Evolutionary conservation across 2,888 invertebrate species (phyloP).

Genomic region (Heliconius cydno): DNA sequence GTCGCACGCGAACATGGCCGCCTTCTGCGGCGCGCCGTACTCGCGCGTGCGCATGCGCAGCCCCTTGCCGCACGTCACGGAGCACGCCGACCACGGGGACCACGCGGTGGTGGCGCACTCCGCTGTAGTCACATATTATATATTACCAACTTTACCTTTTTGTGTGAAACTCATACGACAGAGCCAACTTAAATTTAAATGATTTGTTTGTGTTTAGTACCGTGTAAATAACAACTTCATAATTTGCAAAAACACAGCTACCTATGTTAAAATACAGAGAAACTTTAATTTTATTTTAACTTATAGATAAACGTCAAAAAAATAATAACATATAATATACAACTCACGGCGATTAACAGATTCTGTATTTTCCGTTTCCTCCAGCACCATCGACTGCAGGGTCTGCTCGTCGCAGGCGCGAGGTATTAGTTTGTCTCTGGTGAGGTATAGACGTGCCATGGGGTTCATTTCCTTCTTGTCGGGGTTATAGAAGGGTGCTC

Average conservation of each 20-base stretch:
- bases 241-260: no score
- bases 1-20: conserved; percentile 86
- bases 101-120: conserved; percentile 92
- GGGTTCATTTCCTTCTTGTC: conserved; percentile 88
- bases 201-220: no score
- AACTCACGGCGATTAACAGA: conserved; percentile 86
- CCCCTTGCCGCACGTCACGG: conserved; percentile 95
- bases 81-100: conserved; percentile 90
- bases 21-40: conserved; percentile 88
- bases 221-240: no score
- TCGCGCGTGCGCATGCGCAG: conserved; percentile 89
- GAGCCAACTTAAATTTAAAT: no score
- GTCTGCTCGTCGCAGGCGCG: conserved; percentile 88
- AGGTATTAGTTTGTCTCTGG: conserved; percentile 88
- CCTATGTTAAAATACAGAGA: no score
- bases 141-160: neutral
- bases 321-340: neutral
- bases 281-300: no score
- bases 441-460: conserved; percentile 91
- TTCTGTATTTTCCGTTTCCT: conserved; percentile 87
- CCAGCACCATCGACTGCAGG: conserved; percentile 82
- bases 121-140: conserved; percentile 74
- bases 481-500: conserved; percentile 96
- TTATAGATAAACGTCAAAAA: no score
- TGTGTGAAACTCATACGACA: no score